Conservation (phyloP, 1,140 invertebrate species). For the Drosophila neocordata region DNA sequence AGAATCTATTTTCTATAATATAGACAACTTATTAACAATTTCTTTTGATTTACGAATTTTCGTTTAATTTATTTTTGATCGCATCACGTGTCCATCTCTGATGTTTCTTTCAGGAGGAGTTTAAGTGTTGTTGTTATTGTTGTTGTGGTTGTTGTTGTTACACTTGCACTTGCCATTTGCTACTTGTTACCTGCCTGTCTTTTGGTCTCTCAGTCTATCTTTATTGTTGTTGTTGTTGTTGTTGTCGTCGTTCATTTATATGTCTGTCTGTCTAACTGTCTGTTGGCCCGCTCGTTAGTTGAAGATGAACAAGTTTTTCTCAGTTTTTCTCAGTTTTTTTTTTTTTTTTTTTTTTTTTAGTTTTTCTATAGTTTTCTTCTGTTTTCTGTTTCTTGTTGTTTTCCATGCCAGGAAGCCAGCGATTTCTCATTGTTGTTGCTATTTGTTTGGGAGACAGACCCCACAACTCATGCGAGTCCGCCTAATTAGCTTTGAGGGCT, state of each 20-base stretch:
- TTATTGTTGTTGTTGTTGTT: slow-evolving; percentile 14
- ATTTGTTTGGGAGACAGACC: slow-evolving; percentile 25
- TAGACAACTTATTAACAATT: no score
- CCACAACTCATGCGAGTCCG: slow-evolving; percentile 59
- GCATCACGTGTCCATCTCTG: slow-evolving; percentile 6
- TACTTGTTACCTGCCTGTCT: slow-evolving; percentile 34
- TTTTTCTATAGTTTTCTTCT: slow-evolving; percentile 20
- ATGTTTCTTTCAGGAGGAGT: not conserved
- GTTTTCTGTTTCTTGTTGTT: slow-evolving; percentile 46
- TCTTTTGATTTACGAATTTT: no score
- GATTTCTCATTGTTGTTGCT: slow-evolving; percentile 72
- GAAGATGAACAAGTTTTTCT: slow-evolving; percentile 77
- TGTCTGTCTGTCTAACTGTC: not conserved
- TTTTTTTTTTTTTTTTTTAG: slow-evolving; percentile 15
- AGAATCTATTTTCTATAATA: no score
- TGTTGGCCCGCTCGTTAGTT: slow-evolving; percentile 47
- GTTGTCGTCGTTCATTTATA: slow-evolving; percentile 29
- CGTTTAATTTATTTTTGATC: not conserved
- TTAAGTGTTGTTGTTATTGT: not conserved
- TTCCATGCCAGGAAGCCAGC: slow-evolving; percentile 68
- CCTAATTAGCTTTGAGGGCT: slow-evolving; percentile 63
- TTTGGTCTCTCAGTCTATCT: slow-evolving; percentile 2
- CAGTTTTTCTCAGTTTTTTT: slow-evolving; percentile 26
- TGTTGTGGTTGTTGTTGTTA: slow-evolving; percentile 66
- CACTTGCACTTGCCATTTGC: slow-evolving; percentile 74